Evolutionary conservation across 2,888 invertebrate species (phyloP).

Genomic region (Eubasilissa splendida): DNA sequence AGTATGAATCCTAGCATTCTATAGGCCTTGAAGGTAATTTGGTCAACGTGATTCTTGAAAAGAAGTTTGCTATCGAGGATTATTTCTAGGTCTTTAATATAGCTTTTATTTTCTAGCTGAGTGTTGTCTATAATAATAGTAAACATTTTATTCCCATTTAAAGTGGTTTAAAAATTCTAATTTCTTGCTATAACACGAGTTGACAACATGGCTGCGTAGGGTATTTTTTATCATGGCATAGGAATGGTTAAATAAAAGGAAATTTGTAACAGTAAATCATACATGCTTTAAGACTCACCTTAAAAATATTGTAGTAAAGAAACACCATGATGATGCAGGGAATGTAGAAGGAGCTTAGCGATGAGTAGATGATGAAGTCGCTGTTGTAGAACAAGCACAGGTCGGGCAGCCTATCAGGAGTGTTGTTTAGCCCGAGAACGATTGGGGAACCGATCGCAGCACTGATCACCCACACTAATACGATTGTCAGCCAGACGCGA

Average conservation of each 20-base stretch:
- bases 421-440: slow-evolving; percentile 95
- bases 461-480: slow-evolving; percentile 93
- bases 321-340: slow-evolving; percentile 99
- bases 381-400: slow-evolving; percentile 98
- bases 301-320: slow-evolving; percentile 97
- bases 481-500: slow-evolving; percentile 95
- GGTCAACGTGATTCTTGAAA: too few species aligned
- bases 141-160: too few species aligned
- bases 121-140: too few species aligned
- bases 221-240: too few species aligned
- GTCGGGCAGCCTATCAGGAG: slow-evolving; percentile 86
- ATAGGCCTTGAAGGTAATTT: too few species aligned
- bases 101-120: too few species aligned
- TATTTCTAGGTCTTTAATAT: too few species aligned
- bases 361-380: slow-evolving; percentile 98
- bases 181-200: too few species aligned
- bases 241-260: neutral
- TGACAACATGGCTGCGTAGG: too few species aligned
- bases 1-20: too few species aligned
- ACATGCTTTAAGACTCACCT: slow-evolving; percentile 74
- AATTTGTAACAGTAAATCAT: neutral
- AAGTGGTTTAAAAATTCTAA: too few species aligned
- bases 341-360: slow-evolving; percentile 98
- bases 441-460: slow-evolving; percentile 97
- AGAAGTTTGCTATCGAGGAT: too few species aligned